Percentiles rank a stretch among this genome's conserved stretches.
Evolutionary conservation across 2,888 invertebrate genomes (phyloP).

Genomic region (Xanthostigma xanthostigma): DNA sequence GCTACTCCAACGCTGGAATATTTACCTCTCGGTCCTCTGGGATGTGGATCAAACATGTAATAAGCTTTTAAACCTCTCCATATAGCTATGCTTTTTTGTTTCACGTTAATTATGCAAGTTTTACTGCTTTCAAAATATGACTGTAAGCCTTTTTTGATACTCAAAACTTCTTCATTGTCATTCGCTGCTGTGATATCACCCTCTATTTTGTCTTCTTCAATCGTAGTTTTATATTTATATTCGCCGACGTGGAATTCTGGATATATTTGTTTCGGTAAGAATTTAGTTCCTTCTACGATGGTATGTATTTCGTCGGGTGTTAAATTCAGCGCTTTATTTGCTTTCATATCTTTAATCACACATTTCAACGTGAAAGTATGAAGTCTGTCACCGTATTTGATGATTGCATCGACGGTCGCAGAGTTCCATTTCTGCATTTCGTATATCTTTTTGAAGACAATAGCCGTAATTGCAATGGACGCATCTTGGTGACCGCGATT

Average conservation of each 20-base stretch:
- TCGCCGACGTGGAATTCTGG: slow-evolving; percentile 23
- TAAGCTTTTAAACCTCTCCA: slow-evolving; percentile 29
- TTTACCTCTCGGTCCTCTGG: slow-evolving; percentile 27
- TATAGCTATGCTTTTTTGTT: slow-evolving; percentile 25
- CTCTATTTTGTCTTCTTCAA: neutral
- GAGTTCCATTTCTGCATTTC: slow-evolving; percentile 40
- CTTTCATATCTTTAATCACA: slow-evolving; percentile 11
- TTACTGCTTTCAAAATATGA: slow-evolving; percentile 24
- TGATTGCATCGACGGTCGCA: slow-evolving; percentile 37
- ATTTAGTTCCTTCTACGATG: slow-evolving; percentile 17
- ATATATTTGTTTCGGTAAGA: slow-evolving; percentile 19
- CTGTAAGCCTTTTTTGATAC: slow-evolving; percentile 23
- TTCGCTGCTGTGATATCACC: neutral
- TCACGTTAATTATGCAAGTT: slow-evolving; percentile 25
- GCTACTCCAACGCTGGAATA: slow-evolving; percentile 23
- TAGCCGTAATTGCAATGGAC: slow-evolving; percentile 38
- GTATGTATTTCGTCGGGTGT: slow-evolving; percentile 21
- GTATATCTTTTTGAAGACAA: slow-evolving; percentile 41
- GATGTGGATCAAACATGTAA: slow-evolving; percentile 32
- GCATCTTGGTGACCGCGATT: slow-evolving; percentile 34
- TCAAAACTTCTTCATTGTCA: slow-evolving; percentile 16
- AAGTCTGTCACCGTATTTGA: slow-evolving; percentile 47
- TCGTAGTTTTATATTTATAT: slow-evolving; percentile 3
- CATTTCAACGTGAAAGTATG: slow-evolving; percentile 31
- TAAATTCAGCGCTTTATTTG: slow-evolving; percentile 14